Conservation (phyloP, 2,797 vertebrate species). For the Micrastur ruficollis region DNA sequence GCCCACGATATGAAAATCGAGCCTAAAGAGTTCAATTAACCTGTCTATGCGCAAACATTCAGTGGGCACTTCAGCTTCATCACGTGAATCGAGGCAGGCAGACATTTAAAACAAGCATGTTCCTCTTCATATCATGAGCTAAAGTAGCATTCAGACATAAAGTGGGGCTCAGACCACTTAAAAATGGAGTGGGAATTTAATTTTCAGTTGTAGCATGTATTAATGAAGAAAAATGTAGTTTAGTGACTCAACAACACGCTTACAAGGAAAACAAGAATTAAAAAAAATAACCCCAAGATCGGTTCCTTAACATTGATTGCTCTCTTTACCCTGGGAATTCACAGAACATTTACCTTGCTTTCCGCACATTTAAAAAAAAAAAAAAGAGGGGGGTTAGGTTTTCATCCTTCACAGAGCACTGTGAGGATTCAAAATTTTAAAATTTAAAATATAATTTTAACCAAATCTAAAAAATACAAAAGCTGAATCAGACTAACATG, state of each 20-base stretch:
- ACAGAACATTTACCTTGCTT: not conserved
- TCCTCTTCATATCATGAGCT: not conserved
- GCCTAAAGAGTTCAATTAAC: not conserved
- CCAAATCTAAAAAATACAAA: not conserved
- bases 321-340: not conserved
- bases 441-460: not conserved
- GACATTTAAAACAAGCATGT: not conserved
- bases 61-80: not conserved
- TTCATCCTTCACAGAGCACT: not conserved
- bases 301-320: not conserved
- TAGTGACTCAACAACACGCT: not conserved
- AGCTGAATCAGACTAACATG: not conserved
- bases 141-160: fast-evolving
- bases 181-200: not conserved
- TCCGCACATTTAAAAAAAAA: too few species aligned
- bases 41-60: not conserved
- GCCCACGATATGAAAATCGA: not conserved
- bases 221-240: not conserved
- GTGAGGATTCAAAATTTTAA: not conserved
- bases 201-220: not conserved
- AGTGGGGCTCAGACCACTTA: not conserved
- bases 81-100: not conserved
- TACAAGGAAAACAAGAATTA: not conserved
- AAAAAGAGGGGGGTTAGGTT: not conserved
- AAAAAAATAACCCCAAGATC: not conserved